phyloP scores from a whole-genome alignment of 2,888 invertebrate species.

The Leucania comma region DNA sequence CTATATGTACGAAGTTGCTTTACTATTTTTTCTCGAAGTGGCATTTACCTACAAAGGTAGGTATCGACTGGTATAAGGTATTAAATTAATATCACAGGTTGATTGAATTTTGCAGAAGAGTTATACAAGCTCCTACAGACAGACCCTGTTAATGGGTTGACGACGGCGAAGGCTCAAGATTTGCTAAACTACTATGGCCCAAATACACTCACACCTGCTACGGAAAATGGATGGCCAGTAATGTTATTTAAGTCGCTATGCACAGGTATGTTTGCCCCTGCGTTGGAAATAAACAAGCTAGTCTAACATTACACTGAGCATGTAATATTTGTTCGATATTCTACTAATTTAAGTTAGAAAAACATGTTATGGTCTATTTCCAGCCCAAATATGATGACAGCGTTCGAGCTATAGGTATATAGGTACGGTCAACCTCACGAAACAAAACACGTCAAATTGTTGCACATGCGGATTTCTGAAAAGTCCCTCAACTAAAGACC shows the following conservation, averaged over 20 bases:
- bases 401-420: not conserved
- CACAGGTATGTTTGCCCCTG: constrained; percentile 74
- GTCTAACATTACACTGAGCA: constrained; percentile 8
- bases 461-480: not conserved
- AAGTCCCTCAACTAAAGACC: too few species aligned
- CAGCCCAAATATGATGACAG: not conserved
- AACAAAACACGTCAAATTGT: not conserved
- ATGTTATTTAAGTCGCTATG: constrained; percentile 87
- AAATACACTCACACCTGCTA: constrained; percentile 94
- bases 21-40: not conserved
- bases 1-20: too few species aligned
- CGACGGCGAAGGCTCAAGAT: constrained; percentile 89
- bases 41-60: not conserved
- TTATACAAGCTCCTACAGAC: constrained; percentile 78
- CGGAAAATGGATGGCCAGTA: constrained; percentile 93
- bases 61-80: not conserved
- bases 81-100: not conserved
- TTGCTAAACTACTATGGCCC: constrained; percentile 92
- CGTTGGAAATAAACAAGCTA: constrained; percentile 10
- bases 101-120: constrained; percentile 71
- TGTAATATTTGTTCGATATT: constrained; percentile 8
- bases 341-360: constrained; percentile 7
- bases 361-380: not conserved
- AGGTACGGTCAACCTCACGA: not conserved
- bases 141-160: constrained; percentile 90